phyloP scores from a whole-genome alignment of 2,888 invertebrate genomes.

The Mongoloraphidia duomilia region DNA sequence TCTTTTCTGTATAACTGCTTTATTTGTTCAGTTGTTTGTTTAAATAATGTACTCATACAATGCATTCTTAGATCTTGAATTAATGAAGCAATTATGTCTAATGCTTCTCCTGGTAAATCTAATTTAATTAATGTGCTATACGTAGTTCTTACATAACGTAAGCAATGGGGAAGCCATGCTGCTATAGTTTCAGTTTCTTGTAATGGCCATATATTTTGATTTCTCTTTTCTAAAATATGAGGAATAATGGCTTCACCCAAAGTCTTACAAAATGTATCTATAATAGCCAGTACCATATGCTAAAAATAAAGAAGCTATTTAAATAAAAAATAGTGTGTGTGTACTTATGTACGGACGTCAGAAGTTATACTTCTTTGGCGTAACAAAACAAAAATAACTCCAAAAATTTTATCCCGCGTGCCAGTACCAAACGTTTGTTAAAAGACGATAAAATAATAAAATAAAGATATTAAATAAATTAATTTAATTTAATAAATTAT shows the following conservation, averaged over 20 bases:
- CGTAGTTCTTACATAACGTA: conserved; percentile 65
- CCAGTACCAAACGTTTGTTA: too few relatives aligned
- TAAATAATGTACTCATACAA: conserved; percentile 72
- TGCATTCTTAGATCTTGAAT: conserved; percentile 78
- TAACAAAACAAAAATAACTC: too few relatives aligned
- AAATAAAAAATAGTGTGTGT: too few relatives aligned
- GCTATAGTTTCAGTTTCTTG: conserved; percentile 39
- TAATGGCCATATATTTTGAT: conserved; percentile 36
- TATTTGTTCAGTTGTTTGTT: conserved; percentile 68
- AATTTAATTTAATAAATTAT: too few relatives aligned
- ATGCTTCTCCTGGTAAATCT: conserved; percentile 77
- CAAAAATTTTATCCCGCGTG: too few relatives aligned
- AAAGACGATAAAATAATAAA: too few relatives aligned
- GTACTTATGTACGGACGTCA: too few relatives aligned
- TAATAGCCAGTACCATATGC: conserved; percentile 66
- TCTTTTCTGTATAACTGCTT: conserved; percentile 57
- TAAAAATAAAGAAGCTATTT: conserved; percentile 22
- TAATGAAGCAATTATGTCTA: conserved; percentile 69
- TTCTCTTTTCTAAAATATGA: conserved; percentile 37
- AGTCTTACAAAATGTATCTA: conserved; percentile 59
- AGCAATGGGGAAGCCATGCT: conserved; percentile 64
- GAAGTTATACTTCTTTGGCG: too few relatives aligned
- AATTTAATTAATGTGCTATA: conserved; percentile 68
- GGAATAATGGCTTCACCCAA: conserved; percentile 59
- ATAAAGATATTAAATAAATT: too few relatives aligned